Evolutionary conservation across 2,797 vertebrate genomes (phyloP).

Genomic region (Sibirionetta formosa): DNA sequence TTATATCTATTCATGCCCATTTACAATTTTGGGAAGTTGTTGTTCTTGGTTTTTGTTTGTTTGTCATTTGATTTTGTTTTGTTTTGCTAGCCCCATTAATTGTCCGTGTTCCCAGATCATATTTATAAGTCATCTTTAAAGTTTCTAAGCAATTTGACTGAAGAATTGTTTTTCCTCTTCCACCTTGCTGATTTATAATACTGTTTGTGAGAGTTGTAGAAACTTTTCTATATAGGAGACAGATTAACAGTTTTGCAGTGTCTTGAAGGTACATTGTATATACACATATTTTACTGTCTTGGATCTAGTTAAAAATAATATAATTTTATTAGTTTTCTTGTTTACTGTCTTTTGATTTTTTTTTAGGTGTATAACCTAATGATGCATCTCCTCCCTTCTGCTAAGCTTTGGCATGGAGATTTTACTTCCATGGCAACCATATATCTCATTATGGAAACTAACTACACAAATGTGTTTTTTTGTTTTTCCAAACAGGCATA

Average conservation of each 20-base stretch:
- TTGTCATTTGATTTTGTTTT: no score
- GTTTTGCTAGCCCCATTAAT: neutral
- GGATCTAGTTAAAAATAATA: neutral
- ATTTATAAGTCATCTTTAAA: neutral
- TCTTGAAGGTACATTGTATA: neutral
- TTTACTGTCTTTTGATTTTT: neutral
- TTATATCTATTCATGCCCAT: fast-evolving
- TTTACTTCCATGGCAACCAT: conserved; percentile 64
- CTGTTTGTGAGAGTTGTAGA: neutral
- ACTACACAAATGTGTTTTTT: conserved; percentile 45
- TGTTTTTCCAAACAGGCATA: conserved; percentile 30
- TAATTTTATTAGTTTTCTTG: neutral
- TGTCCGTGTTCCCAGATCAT: neutral
- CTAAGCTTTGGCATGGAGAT: conserved; percentile 46
- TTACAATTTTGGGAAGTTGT: neutral
- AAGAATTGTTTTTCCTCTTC: neutral
- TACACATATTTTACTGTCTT: neutral
- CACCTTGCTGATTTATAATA: neutral
- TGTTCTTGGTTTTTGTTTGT: no score
- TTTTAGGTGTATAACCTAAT: neutral
- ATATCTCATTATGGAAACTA: conserved; percentile 57
- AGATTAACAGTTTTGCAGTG: neutral
- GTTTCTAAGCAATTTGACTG: neutral
- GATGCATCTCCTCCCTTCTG: neutral
- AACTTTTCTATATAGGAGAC: neutral